phyloP scores from a whole-genome alignment of 1,140 invertebrate genomes.

The Limonius californicus region DNA sequence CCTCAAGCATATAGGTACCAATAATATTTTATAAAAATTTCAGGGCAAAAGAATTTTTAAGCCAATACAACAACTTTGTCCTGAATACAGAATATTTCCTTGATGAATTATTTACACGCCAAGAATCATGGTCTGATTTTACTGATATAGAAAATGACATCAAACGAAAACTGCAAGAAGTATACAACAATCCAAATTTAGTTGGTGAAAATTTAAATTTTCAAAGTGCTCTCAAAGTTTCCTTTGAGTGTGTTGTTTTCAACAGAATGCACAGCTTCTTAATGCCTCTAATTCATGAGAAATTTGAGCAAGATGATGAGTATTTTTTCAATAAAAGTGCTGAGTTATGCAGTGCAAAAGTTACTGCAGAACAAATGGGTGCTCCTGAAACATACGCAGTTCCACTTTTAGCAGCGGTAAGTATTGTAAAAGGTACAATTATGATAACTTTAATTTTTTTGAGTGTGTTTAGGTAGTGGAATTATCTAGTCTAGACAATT shows the following conservation, averaged over 20 bases:
- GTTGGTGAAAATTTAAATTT: background rate
- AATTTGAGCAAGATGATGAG: conserved; percentile 26
- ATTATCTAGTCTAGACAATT: conserved; percentile 36
- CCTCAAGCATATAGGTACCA: too few relatives aligned
- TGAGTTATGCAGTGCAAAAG: conserved; percentile 26
- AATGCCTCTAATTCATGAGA: conserved; percentile 21
- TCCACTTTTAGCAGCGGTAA: conserved; percentile 34
- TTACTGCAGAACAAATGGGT: conserved; percentile 32
- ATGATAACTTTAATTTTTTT: background rate
- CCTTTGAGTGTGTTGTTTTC: conserved; percentile 25
- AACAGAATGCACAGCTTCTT: conserved; percentile 29
- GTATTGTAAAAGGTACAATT: conserved; percentile 11
- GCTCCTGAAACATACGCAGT: conserved; percentile 30
- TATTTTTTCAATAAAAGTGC: conserved; percentile 29
- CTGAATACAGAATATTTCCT: background rate
- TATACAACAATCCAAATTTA: background rate
- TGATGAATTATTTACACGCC: background rate
- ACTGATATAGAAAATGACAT: background rate
- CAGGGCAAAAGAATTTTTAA: background rate
- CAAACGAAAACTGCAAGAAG: background rate
- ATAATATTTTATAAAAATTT: background rate
- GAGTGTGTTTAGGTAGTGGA: conserved; percentile 43
- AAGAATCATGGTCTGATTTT: background rate
- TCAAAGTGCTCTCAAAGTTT: background rate
- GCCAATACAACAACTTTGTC: background rate